A percentile compares a stretch with the other conserved stretches of the same genome.
Conservation (phyloP, 1,140 invertebrate species). For the Goniozus legneri region DNA sequence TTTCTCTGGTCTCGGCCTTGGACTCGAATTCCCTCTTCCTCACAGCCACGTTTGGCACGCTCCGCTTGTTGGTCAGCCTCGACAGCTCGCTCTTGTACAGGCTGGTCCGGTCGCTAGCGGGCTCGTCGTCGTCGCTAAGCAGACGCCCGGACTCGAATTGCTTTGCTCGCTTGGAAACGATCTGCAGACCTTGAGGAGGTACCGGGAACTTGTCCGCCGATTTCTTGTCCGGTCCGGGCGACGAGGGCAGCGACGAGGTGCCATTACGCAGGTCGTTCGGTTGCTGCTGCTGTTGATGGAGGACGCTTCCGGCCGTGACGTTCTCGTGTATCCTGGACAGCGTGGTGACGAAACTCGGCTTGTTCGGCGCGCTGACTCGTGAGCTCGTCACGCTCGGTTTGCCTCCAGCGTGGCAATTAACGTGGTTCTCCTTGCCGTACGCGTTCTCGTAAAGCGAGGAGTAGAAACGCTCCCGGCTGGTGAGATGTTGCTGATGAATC, state of each 20-base stretch:
- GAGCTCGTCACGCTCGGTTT: slow-evolving; percentile 4
- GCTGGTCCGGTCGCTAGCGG: slow-evolving; percentile 61
- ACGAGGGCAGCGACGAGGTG: slow-evolving; percentile 43
- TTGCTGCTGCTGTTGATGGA: slow-evolving; percentile 29
- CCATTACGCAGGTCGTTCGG: slow-evolving; percentile 37
- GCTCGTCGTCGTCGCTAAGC: slow-evolving; percentile 57
- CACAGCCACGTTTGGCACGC: slow-evolving; percentile 71
- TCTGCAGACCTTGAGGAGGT: slow-evolving; percentile 57
- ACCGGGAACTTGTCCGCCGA: slow-evolving; percentile 53
- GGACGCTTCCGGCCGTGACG: neutral
- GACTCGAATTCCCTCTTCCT: slow-evolving; percentile 73
- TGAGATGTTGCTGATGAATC: slow-evolving; percentile 12
- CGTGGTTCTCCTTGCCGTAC: slow-evolving; percentile 26
- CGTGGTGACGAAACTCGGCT: slow-evolving; percentile 63
- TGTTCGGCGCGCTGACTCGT: slow-evolving; percentile 53
- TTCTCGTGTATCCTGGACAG: slow-evolving; percentile 48
- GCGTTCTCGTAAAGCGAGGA: slow-evolving; percentile 22
- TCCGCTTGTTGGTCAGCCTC: slow-evolving; percentile 64
- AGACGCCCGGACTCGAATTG: slow-evolving; percentile 67
- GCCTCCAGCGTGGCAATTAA: slow-evolving; percentile 19
- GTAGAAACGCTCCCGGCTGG: slow-evolving; percentile 25
- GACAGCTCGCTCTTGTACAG: slow-evolving; percentile 72
- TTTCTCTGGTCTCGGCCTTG: slow-evolving; percentile 45
- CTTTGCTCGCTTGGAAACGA: slow-evolving; percentile 68
- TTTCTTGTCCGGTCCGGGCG: slow-evolving; percentile 43